A percentile compares a stretch with the other conserved stretches of the same genome.
Conservation (phyloP, 2,888 invertebrate genomes). For the Lydus trimaculatus region DNA sequence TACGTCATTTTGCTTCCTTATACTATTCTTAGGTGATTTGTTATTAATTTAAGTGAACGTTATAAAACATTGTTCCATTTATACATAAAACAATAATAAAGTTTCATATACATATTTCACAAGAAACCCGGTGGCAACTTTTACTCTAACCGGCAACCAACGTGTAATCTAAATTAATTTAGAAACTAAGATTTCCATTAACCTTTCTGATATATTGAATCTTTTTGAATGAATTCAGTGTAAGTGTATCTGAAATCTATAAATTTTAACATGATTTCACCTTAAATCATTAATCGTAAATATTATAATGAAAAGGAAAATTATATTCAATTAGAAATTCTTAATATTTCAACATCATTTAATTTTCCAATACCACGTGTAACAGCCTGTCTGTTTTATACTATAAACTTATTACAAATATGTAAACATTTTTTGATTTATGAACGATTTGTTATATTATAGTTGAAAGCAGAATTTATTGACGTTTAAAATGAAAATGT, state of each 20-base stretch:
- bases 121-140: neutral
- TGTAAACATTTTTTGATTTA: constrained; percentile 7
- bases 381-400: neutral
- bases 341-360: neutral
- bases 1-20: neutral
- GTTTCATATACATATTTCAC: neutral
- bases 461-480: constrained; percentile 5
- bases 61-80: neutral
- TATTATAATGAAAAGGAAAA: neutral
- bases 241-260: neutral
- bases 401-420: neutral
- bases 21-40: neutral
- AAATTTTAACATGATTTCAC: neutral
- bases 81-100: neutral
- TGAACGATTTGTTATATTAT: constrained; percentile 6
- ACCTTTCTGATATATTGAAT: neutral
- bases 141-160: neutral
- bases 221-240: neutral
- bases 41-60: neutral
- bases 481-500: constrained; percentile 5
- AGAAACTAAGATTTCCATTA: neutral
- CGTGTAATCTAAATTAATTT: neutral
- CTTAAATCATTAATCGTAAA: neutral
- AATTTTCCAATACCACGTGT: neutral
- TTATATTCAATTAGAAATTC: neutral